phyloP scores from a whole-genome alignment of 2,113 vertebrate genomes.

The Solea solea region DNA sequence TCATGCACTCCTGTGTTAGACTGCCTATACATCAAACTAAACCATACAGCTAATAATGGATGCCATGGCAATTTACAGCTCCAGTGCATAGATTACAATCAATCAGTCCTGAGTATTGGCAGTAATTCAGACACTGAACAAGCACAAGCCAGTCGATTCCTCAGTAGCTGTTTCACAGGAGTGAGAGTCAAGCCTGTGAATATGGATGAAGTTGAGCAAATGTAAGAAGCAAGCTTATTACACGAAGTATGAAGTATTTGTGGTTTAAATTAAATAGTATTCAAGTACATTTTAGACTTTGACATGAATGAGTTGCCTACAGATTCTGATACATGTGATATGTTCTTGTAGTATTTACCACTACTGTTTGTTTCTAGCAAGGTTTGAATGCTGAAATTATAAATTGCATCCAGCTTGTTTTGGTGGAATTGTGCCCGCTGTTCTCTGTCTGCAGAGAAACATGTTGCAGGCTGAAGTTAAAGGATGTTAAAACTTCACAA shows the following conservation, averaged over 20 bases:
- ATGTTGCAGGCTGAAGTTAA: too few species aligned
- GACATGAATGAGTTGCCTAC: neutral
- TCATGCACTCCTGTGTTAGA: neutral
- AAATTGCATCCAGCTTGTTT: too few species aligned
- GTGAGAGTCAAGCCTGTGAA: slow-evolving; percentile 2
- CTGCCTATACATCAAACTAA: neutral
- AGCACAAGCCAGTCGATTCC: slow-evolving; percentile 11
- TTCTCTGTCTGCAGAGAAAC: too few species aligned
- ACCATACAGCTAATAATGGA: neutral
- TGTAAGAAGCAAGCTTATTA: too few species aligned
- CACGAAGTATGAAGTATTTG: too few species aligned
- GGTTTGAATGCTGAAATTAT: too few species aligned
- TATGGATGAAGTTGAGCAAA: neutral
- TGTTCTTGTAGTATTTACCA: too few species aligned
- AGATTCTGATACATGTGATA: neutral
- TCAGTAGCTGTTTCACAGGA: slow-evolving; percentile 29
- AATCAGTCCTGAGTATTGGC: slow-evolving; percentile 24
- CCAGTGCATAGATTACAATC: slow-evolving; percentile 18
- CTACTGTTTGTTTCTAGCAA: too few species aligned
- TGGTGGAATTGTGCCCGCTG: too few species aligned
- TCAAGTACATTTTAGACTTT: neutral
- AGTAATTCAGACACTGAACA: slow-evolving; percentile 24
- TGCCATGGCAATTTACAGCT: slow-evolving; percentile 35
- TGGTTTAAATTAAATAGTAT: too few species aligned
- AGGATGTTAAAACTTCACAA: too few species aligned